Conservation (phyloP, 2,113 vertebrate genomes). For the Chaetops frenatus region DNA sequence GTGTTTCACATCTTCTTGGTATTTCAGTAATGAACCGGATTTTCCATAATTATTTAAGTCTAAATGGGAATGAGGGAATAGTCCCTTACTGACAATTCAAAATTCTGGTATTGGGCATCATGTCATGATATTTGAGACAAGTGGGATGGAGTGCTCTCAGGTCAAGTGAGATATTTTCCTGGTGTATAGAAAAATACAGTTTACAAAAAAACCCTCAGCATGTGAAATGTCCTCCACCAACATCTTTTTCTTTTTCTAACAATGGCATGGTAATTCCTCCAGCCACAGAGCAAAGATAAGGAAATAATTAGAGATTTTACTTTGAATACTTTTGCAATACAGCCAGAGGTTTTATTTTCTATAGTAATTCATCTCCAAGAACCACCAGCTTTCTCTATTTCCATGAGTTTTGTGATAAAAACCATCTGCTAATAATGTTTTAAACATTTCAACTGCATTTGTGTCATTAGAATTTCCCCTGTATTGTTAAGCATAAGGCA, state of each 20-base stretch:
- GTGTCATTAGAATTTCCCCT: neutral
- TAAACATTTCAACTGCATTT: neutral
- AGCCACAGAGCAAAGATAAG: neutral
- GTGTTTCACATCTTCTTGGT: neutral
- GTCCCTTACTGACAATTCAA: neutral
- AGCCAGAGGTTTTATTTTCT: neutral
- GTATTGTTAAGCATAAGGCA: neutral
- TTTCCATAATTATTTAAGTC: neutral
- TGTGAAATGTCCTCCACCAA: neutral
- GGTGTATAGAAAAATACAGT: neutral
- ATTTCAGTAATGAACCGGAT: neutral
- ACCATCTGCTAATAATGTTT: neutral
- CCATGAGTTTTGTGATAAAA: neutral
- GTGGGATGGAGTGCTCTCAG: neutral
- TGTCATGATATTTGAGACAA: neutral
- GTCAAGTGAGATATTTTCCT: neutral
- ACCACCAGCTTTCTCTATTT: neutral
- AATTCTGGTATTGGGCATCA: neutral
- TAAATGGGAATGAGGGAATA: neutral
- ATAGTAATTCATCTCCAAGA: neutral
- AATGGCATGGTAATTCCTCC: neutral
- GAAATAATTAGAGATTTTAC: neutral
- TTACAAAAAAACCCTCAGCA: neutral
- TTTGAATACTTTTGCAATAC: neutral
- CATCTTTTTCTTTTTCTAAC: neutral